Evolutionary conservation across 2,797 vertebrate species (phyloP).

Genomic region (Lutjanus argentimaculatus): DNA sequence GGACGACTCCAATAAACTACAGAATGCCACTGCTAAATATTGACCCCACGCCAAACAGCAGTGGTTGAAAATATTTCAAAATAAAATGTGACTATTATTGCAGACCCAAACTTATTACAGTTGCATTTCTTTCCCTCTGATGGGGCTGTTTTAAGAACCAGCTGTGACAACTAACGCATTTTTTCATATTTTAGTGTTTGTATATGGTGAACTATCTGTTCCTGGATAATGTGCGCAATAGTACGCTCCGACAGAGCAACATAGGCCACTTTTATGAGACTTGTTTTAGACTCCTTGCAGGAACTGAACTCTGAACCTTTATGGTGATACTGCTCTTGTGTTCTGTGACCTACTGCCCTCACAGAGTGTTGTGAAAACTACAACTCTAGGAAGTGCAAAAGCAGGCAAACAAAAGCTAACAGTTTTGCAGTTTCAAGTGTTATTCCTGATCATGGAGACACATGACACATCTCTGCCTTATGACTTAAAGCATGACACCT

Average conservation of each 20-base stretch:
- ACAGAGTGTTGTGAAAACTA: neutral
- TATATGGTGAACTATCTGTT: neutral
- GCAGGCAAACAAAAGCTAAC: neutral
- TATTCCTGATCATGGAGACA: neutral
- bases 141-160: neutral
- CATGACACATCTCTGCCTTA: neutral
- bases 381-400: neutral
- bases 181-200: neutral
- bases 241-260: neutral
- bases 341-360: neutral
- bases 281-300: neutral
- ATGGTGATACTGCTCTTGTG: constrained; percentile 27
- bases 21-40: neutral
- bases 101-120: no score
- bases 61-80: neutral
- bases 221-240: neutral
- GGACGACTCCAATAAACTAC: neutral
- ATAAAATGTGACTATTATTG: neutral
- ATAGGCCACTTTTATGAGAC: neutral
- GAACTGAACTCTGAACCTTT: constrained; percentile 26
- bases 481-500: no score
- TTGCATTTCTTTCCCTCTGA: neutral
- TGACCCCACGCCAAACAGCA: neutral
- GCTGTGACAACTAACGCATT: neutral
- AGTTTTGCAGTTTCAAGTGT: neutral